Evolutionary conservation across 2,797 vertebrate genomes (phyloP).

Genomic region (Lithobates pipiens): DNA sequence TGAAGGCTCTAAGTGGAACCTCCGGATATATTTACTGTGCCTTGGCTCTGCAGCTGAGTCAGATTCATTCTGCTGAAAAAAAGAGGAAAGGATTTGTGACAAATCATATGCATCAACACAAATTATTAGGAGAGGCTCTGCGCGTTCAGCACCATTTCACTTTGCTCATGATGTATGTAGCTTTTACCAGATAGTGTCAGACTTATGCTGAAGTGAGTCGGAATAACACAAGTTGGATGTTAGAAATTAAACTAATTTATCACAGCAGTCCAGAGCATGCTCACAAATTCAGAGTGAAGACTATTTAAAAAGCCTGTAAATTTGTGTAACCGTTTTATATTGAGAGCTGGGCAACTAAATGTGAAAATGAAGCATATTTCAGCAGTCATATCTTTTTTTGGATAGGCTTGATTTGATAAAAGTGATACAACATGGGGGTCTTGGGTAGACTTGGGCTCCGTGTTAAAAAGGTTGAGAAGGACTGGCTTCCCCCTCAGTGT

Average conservation of each 20-base stretch:
- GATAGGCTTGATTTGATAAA: background rate
- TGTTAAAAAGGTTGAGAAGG: too few relatives aligned
- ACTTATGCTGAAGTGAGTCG: slow-evolving; percentile 48
- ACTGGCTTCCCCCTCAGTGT: too few relatives aligned
- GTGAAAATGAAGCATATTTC: background rate
- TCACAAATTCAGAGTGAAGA: background rate
- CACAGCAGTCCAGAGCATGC: slow-evolving; percentile 25
- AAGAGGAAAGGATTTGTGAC: slow-evolving; percentile 37
- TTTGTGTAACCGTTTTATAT: background rate
- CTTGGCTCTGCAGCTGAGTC: too few relatives aligned
- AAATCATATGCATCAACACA: slow-evolving; percentile 46
- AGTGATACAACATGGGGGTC: too few relatives aligned
- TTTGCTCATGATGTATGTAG: slow-evolving; percentile 55
- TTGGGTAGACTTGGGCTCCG: too few relatives aligned
- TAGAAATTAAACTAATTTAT: slow-evolving; percentile 55
- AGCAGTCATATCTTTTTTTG: background rate
- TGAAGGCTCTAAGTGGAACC: slow-evolving; percentile 11
- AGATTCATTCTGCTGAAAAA: slow-evolving; percentile 1
- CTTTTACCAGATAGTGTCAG: slow-evolving; percentile 52
- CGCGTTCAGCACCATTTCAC: slow-evolving; percentile 59
- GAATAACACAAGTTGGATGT: slow-evolving; percentile 26
- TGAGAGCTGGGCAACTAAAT: background rate
- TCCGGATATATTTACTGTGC: background rate
- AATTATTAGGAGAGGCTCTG: slow-evolving; percentile 53
- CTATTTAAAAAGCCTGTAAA: slow-evolving; percentile 37